phyloP scores from a whole-genome alignment of 2,113 vertebrate species.

The Seriola dumerili region DNA sequence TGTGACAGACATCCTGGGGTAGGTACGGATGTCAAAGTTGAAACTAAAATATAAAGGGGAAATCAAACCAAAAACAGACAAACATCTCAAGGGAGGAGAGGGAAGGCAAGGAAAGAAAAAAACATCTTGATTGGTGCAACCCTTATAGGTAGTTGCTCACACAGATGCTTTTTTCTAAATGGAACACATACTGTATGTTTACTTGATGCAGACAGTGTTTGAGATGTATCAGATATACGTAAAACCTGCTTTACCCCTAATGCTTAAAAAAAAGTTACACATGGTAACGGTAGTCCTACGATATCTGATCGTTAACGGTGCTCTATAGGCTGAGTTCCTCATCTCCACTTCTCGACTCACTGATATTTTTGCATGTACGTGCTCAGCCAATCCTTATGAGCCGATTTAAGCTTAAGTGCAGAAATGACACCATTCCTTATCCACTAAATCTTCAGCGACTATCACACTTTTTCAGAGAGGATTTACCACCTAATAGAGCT shows the following conservation, averaged over 20 bases:
- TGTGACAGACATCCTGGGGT: constrained; percentile 91
- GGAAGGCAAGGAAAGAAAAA: constrained; percentile 83
- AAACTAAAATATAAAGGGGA: constrained; percentile 78
- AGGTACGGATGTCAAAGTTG: constrained; percentile 87
- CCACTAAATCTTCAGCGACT: constrained; percentile 17
- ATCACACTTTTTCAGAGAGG: constrained; percentile 9
- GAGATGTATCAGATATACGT: constrained; percentile 63
- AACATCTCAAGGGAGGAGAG: constrained; percentile 79
- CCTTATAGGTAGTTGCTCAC: constrained; percentile 83
- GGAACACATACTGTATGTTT: constrained; percentile 87
- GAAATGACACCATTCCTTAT: constrained; percentile 43
- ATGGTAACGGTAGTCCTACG: neutral
- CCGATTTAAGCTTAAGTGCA: constrained; percentile 54
- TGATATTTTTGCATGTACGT: constrained; percentile 51
- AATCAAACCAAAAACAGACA: constrained; percentile 81
- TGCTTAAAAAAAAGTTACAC: neutral
- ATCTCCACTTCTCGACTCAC: neutral
- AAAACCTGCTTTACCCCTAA: constrained; percentile 34
- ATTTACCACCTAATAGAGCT: constrained; percentile 26
- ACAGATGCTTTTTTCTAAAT: constrained; percentile 90
- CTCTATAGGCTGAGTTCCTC: constrained; percentile 3
- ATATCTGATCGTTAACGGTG: constrained; percentile 12
- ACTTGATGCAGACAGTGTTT: constrained; percentile 84
- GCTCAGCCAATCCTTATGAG: constrained; percentile 22
- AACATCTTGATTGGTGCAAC: constrained; percentile 87